phyloP scores from a whole-genome alignment of 1,140 invertebrate genomes.

The Dermatophagoides farinae region DNA sequence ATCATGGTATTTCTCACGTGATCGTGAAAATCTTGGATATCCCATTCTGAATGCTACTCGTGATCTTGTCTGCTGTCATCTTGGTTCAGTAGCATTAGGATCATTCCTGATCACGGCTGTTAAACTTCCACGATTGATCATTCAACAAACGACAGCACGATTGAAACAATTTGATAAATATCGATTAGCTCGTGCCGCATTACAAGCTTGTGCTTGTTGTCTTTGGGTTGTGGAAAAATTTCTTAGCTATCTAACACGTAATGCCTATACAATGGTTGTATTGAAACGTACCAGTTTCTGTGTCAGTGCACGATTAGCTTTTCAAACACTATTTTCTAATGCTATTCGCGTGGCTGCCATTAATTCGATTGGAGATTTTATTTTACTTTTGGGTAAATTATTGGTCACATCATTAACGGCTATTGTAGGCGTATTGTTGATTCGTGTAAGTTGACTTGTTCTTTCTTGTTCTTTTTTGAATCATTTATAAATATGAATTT shows the following conservation, averaged over 20 bases:
- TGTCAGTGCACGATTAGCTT: slow-evolving; percentile 43
- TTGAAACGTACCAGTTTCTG: slow-evolving; percentile 49
- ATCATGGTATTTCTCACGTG: slow-evolving; percentile 54
- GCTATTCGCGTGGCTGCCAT: slow-evolving; percentile 71
- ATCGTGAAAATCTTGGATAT: slow-evolving; percentile 37
- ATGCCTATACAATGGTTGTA: slow-evolving; percentile 57
- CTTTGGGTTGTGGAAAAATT: slow-evolving; percentile 48
- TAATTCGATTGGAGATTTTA: slow-evolving; percentile 82
- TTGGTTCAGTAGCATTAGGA: slow-evolving; percentile 53
- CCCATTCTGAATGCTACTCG: slow-evolving; percentile 36
- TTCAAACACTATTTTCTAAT: slow-evolving; percentile 58
- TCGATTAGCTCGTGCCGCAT: slow-evolving; percentile 10
- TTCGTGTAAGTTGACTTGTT: slow-evolving; percentile 19
- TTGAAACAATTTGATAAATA: slow-evolving; percentile 10
- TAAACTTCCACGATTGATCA: slow-evolving; percentile 39
- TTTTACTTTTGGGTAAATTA: slow-evolving; percentile 73
- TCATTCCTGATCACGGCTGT: slow-evolving; percentile 49
- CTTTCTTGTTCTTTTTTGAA: not conserved
- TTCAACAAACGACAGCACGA: slow-evolving; percentile 28
- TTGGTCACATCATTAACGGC: slow-evolving; percentile 60
- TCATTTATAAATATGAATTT: not conserved
- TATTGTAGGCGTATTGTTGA: slow-evolving; percentile 39
- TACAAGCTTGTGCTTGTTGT: slow-evolving; percentile 47
- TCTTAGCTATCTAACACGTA: slow-evolving; percentile 46
- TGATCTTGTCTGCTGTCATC: slow-evolving; percentile 42